These are phyloP conservation scores for Lytechinus pictus DNA, from an alignment of 35 echinoderm and acorn worm species.

Conservation along the genomic window DNA sequence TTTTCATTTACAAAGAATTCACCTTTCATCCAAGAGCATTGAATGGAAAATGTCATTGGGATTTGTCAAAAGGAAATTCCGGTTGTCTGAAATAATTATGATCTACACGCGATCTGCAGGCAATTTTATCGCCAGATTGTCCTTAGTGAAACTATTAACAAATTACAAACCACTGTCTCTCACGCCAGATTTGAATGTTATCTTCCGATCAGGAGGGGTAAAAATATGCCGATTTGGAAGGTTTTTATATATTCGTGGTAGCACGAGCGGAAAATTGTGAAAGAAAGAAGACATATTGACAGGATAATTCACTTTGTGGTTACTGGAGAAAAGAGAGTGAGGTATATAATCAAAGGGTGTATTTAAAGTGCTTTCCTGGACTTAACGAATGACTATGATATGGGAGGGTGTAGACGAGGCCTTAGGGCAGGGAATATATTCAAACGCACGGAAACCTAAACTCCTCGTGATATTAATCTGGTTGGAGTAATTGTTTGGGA, in stretches of 20 bases:
- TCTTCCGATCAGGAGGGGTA: neutral
- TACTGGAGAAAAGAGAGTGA: neutral
- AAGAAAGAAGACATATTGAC: neutral
- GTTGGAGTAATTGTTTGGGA: slow-evolving; percentile 1
- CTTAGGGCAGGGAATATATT: neutral
- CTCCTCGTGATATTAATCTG: neutral
- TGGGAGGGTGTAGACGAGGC: neutral
- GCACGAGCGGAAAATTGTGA: neutral
- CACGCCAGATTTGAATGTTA: neutral
- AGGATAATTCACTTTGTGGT: neutral
- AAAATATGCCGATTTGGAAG: neutral
- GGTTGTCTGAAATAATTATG: neutral
- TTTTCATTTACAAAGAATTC: neutral
- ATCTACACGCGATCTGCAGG: neutral
- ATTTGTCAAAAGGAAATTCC: neutral
- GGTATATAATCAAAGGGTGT: neutral
- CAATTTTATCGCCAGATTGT: neutral
- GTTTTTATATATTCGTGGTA: neutral
- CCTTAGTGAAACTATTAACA: neutral
- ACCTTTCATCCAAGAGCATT: neutral
- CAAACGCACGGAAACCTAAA: neutral
- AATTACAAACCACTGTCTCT: neutral
- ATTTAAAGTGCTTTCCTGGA: neutral
- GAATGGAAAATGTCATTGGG: neutral
- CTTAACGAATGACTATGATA: neutral